Evolutionary conservation across 2,888 invertebrate genomes (phyloP).

Genomic region (Sinopyrophorus schimmeli): DNA sequence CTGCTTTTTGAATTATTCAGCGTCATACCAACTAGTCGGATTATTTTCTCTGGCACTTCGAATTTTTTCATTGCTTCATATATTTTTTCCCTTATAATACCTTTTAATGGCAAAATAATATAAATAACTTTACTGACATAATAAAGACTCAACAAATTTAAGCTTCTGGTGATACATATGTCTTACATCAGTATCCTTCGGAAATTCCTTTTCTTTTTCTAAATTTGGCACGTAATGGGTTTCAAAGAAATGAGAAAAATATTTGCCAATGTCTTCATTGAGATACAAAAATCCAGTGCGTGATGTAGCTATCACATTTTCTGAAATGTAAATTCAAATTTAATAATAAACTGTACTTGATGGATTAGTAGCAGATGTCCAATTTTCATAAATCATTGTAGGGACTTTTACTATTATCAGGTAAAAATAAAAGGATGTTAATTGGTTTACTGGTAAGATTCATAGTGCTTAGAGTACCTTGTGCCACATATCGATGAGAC

Average conservation of each 20-base stretch:
- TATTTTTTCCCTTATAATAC: too few relatives aligned
- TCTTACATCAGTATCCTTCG: conserved; percentile 62
- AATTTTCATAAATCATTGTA: too few relatives aligned
- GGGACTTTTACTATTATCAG: too few relatives aligned
- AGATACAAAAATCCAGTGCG: conserved; percentile 44
- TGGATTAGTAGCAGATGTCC: too few relatives aligned
- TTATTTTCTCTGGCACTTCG: conserved; percentile 4
- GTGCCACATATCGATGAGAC: conserved; percentile 68
- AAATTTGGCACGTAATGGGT: conserved; percentile 67
- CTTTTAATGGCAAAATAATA: too few relatives aligned
- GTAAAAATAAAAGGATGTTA: too few relatives aligned
- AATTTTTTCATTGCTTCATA: too few relatives aligned
- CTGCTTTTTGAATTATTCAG: conserved; percentile 5
- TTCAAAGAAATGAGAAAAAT: conserved; percentile 61
- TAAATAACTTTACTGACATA: too few relatives aligned
- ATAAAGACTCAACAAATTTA: too few relatives aligned
- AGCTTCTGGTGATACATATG: conserved; percentile 40
- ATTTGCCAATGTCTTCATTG: conserved; percentile 49
- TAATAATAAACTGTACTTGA: too few relatives aligned
- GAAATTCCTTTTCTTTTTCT: conserved; percentile 66
- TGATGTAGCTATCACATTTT: conserved; percentile 44
- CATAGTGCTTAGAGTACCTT: too few relatives aligned
- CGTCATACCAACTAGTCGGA: conserved; percentile 6
- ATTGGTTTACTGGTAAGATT: too few relatives aligned
- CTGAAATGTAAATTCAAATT: conserved; percentile 31